Percentiles rank a stretch among this genome's conserved stretches.
Evolutionary conservation across 2,888 invertebrate genomes (phyloP).

Genomic region (Alloscopus bannaensis): DNA sequence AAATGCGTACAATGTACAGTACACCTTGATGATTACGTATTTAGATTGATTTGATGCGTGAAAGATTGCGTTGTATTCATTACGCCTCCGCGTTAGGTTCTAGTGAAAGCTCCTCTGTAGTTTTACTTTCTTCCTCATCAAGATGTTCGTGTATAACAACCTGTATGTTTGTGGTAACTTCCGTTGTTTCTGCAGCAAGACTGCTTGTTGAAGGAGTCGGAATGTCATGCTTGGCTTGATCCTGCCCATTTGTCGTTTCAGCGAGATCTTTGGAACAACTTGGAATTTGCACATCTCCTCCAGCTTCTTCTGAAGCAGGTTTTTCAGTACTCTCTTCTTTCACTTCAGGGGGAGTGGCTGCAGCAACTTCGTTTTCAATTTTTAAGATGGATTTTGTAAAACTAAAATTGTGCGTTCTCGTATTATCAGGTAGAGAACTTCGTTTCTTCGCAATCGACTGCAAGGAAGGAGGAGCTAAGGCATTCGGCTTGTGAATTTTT

Average conservation of each 20-base stretch:
- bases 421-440: conserved; percentile 51
- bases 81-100: too few species aligned
- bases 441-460: conserved; percentile 54
- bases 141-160: too few species aligned
- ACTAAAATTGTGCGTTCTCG: conserved; percentile 27
- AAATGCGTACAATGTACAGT: too few species aligned
- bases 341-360: background rate
- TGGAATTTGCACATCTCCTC: background rate
- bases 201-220: too few species aligned
- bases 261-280: background rate
- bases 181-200: too few species aligned
- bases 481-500: conserved; percentile 45
- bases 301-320: background rate
- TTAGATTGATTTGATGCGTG: too few species aligned
- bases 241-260: background rate
- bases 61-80: too few species aligned
- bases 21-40: too few species aligned
- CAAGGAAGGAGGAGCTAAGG: conserved; percentile 53
- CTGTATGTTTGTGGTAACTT: too few species aligned
- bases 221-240: too few species aligned
- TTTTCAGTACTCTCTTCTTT: background rate
- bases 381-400: conserved; percentile 27
- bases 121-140: too few species aligned
- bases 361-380: conserved; percentile 21
- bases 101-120: too few species aligned